phyloP scores from a whole-genome alignment of 2,797 vertebrate genomes.

The Xenops minutus region DNA sequence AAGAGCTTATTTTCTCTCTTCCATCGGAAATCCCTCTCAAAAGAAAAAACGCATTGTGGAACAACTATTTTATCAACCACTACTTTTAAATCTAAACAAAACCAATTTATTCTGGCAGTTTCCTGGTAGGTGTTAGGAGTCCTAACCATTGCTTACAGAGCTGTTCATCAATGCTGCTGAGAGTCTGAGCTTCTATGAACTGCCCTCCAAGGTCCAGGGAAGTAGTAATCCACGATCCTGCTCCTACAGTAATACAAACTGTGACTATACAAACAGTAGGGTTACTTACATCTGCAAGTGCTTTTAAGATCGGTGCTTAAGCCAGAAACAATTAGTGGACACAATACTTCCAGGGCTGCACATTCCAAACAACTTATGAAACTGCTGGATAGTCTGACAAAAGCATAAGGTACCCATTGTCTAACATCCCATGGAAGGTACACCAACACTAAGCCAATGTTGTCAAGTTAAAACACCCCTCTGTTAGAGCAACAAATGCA shows the following conservation, averaged over 20 bases:
- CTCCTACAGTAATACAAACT: background rate
- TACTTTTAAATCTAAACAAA: background rate
- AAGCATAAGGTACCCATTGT: background rate
- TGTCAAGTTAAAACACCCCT: background rate
- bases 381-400: background rate
- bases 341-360: background rate
- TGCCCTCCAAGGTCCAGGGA: background rate
- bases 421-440: background rate
- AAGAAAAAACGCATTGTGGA: background rate
- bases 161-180: background rate
- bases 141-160: background rate
- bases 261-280: background rate
- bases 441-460: background rate
- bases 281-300: conserved; percentile 31
- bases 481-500: background rate
- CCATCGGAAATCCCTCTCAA: background rate
- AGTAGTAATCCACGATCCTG: background rate
- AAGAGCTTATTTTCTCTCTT: background rate
- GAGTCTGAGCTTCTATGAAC: background rate
- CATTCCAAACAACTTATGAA: conserved; percentile 14
- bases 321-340: conserved; percentile 25
- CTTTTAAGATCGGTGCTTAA: background rate
- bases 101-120: background rate
- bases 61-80: background rate
- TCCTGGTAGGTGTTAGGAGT: background rate